A percentile compares a stretch with the other conserved stretches of the same genome.
Conservation (phyloP, 2,113 vertebrate genomes). For the Azemiops feae region DNA sequence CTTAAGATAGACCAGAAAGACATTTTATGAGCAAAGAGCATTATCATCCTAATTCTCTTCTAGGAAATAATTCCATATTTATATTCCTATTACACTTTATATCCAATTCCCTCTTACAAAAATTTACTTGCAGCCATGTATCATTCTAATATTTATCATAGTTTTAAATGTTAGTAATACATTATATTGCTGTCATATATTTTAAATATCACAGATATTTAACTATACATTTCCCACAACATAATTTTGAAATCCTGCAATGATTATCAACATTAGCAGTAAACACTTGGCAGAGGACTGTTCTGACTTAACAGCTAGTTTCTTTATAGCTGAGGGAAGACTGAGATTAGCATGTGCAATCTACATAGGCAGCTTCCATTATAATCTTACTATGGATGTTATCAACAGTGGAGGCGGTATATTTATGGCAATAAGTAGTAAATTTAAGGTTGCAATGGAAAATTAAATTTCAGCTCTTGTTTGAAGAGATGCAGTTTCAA, state of each 20-base stretch:
- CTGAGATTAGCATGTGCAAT: background rate
- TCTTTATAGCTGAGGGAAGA: background rate
- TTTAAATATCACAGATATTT: background rate
- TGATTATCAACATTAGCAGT: background rate
- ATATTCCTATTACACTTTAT: background rate
- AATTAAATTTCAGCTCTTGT: background rate
- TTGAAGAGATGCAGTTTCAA: background rate
- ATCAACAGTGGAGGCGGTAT: background rate
- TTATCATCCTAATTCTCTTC: background rate
- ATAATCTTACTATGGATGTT: background rate
- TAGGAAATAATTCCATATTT: background rate
- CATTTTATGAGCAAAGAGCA: background rate
- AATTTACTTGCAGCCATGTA: background rate
- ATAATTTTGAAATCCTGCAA: background rate
- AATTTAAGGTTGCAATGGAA: background rate
- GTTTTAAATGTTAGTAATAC: background rate
- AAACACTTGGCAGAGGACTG: background rate
- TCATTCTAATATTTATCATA: background rate
- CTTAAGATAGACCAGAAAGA: background rate
- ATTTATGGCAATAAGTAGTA: background rate
- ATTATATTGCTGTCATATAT: background rate
- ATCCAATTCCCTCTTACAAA: background rate
- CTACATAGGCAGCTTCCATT: background rate
- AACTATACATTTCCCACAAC: background rate
- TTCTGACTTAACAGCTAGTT: background rate